phyloP scores from a whole-genome alignment of 2,797 vertebrate species.

The Channa striata region DNA sequence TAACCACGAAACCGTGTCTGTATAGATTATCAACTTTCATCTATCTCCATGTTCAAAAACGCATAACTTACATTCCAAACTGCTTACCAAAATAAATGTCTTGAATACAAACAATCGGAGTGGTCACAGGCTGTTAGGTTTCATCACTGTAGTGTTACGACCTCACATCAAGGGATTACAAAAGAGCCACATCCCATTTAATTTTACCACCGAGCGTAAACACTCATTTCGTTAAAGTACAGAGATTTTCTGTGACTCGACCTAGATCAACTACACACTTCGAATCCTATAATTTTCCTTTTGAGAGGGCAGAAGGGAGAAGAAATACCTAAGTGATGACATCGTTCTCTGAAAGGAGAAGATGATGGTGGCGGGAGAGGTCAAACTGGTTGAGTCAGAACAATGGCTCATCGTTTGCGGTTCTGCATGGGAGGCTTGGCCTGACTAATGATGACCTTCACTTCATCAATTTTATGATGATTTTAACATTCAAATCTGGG shows the following conservation, averaged over 20 bases:
- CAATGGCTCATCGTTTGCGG: constrained; percentile 62
- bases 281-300: constrained; percentile 39
- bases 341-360: constrained; percentile 48
- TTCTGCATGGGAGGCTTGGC: constrained; percentile 38
- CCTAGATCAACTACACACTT: constrained; percentile 10
- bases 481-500: constrained; percentile 31
- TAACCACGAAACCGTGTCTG: neutral
- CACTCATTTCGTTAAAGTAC: constrained; percentile 7
- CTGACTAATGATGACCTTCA: constrained; percentile 59
- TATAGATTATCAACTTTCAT: constrained; percentile 43
- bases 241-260: constrained; percentile 22
- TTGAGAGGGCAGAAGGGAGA: constrained; percentile 28
- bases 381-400: constrained; percentile 57
- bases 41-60: constrained; percentile 65
- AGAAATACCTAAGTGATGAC: constrained; percentile 70
- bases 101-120: constrained; percentile 19
- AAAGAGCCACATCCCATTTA: constrained; percentile 12
- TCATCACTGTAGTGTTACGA: constrained; percentile 11
- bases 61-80: constrained; percentile 79
- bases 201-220: constrained; percentile 6
- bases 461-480: constrained; percentile 41
- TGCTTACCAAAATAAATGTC: constrained; percentile 53
- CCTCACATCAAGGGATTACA: constrained; percentile 16
- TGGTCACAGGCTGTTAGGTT: constrained; percentile 48
- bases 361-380: constrained; percentile 32